Conservation (phyloP, 2,888 invertebrate genomes). For the Diogma glabrata region DNA sequence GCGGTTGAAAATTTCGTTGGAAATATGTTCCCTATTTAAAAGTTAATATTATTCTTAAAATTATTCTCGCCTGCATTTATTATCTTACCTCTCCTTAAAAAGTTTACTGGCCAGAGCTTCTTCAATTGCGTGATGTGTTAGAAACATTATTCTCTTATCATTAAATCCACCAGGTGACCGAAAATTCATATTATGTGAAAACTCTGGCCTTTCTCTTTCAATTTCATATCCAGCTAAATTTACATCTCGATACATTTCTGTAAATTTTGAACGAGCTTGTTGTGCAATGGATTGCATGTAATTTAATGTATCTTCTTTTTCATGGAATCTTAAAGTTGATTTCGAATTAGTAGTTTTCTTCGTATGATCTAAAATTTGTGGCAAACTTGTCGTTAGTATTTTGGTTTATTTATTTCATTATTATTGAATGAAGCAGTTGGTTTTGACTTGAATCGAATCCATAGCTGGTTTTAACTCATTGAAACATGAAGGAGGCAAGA, state of each 20-base stretch:
- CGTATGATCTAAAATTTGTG: too few relatives aligned
- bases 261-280: neutral
- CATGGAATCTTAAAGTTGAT: too few relatives aligned
- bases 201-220: slow-evolving; percentile 31
- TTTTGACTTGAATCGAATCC: too few relatives aligned
- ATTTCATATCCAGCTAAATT: slow-evolving; percentile 28
- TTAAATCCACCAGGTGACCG: slow-evolving; percentile 27
- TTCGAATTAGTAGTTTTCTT: too few relatives aligned
- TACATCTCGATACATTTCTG: neutral
- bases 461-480: too few relatives aligned
- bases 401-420: too few relatives aligned
- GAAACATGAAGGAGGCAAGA: too few relatives aligned
- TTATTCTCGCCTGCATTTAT: too few relatives aligned
- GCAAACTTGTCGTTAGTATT: too few relatives aligned
- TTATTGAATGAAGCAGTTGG: too few relatives aligned
- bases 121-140: slow-evolving; percentile 39
- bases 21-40: slow-evolving; percentile 25
- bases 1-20: slow-evolving; percentile 30
- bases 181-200: slow-evolving; percentile 31
- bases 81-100: slow-evolving; percentile 39
- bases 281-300: neutral
- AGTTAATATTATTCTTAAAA: neutral
- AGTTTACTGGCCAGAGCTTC: slow-evolving; percentile 41
- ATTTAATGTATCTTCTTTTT: too few relatives aligned
- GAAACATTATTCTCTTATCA: slow-evolving; percentile 35